Evolutionary conservation across 1,140 invertebrate species (phyloP).

Genomic region (Ostrea edulis): DNA sequence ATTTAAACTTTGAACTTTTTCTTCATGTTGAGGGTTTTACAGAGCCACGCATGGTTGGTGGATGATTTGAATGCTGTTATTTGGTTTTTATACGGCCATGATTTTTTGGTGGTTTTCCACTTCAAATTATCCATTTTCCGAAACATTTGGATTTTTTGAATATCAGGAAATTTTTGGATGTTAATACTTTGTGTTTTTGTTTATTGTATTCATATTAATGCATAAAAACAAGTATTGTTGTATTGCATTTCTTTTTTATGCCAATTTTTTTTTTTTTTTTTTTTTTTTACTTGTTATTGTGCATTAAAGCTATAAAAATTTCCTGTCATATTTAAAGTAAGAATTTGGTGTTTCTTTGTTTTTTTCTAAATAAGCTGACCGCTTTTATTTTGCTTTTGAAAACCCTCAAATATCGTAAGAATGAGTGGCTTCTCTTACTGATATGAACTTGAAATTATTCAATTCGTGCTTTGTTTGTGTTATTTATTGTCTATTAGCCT

Average conservation of each 20-base stretch:
- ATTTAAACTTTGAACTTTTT: constrained; percentile 28
- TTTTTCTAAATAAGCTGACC: neutral
- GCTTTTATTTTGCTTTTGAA: constrained; percentile 18
- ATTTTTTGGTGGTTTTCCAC: constrained; percentile 7
- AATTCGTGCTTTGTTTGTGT: neutral
- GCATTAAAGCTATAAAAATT: constrained; percentile 20
- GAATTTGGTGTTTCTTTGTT: neutral
- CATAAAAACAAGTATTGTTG: neutral
- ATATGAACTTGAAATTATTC: neutral
- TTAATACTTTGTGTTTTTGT: constrained; percentile 5
- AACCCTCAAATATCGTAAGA: constrained; percentile 6
- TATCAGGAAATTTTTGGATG: constrained; percentile 31
- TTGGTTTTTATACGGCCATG: constrained; percentile 24
- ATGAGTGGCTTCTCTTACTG: neutral
- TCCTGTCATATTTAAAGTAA: neutral
- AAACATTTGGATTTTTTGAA: neutral
- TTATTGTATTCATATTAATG: neutral
- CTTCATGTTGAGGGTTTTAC: constrained; percentile 26
- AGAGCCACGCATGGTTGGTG: constrained; percentile 19
- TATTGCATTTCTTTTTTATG: constrained; percentile 5
- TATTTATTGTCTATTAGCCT: neutral
- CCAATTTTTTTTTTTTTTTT: neutral
- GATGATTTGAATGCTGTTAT: constrained; percentile 40
- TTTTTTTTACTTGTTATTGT: neutral
- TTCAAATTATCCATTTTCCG: constrained; percentile 42